Evolutionary conservation across 2,888 invertebrate species (phyloP).

Genomic region (Tineola bisselliella): DNA sequence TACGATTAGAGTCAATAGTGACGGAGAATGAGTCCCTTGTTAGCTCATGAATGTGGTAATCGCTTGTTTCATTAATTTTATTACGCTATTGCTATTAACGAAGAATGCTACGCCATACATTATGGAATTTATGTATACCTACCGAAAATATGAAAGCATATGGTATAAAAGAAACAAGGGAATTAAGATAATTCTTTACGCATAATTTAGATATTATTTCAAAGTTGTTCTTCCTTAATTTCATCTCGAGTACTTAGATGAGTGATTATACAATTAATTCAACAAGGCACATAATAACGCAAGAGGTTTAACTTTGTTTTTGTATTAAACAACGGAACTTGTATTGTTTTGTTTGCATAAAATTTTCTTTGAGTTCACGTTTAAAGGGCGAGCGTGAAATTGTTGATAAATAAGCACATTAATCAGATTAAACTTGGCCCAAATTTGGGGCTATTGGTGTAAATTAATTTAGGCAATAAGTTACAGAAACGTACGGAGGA

Average conservation of each 20-base stretch:
- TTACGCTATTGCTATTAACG: not conserved
- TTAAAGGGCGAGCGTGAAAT: slow-evolving; percentile 10
- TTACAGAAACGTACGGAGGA: not conserved
- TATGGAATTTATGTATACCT: not conserved
- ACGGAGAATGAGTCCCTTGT: not conserved
- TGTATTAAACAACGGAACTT: slow-evolving; percentile 39
- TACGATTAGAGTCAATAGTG: slow-evolving; percentile 3
- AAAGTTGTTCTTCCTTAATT: slow-evolving; percentile 6
- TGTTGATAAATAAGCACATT: slow-evolving; percentile 6
- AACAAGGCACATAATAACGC: slow-evolving; percentile 46
- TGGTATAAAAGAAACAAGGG: not conserved
- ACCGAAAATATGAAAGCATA: not conserved
- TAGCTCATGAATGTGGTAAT: not conserved
- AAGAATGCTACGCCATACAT: not conserved
- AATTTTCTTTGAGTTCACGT: slow-evolving; percentile 26
- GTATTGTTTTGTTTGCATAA: slow-evolving; percentile 32
- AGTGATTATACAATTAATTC: slow-evolving; percentile 55
- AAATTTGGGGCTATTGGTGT: not conserved
- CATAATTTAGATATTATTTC: slow-evolving; percentile 1
- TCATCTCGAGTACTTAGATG: slow-evolving; percentile 23
- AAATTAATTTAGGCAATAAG: slow-evolving; percentile 6
- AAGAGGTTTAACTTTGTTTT: slow-evolving; percentile 36
- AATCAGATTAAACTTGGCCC: slow-evolving; percentile 9
- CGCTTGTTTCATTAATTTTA: not conserved
- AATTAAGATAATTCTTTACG: not conserved